Conservation (phyloP, 53 echinoderm and acorn worm genomes). For the Arbacia lixula region DNA sequence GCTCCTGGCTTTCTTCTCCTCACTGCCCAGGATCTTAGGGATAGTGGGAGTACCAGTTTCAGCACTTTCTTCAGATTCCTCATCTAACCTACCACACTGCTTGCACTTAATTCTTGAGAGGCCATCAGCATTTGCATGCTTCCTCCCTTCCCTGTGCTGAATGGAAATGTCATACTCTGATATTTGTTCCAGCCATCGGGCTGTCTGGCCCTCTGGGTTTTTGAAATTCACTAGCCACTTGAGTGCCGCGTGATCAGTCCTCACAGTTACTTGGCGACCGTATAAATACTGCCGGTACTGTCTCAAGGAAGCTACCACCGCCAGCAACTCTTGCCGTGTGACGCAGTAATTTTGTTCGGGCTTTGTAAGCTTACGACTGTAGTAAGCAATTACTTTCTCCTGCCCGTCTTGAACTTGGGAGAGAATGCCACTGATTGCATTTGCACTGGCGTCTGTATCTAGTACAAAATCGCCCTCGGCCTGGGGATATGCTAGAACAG, state of each 20-base stretch:
- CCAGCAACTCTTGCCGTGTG: too few species aligned
- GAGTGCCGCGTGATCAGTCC: conserved; percentile 49
- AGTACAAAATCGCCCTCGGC: conserved; percentile 3
- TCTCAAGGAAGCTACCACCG: too few species aligned
- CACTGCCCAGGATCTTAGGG: background rate
- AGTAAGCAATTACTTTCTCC: conserved; percentile 46
- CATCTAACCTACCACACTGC: conserved; percentile 35
- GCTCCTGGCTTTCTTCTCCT: background rate
- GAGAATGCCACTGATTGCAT: conserved; percentile 40
- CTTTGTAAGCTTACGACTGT: conserved; percentile 1
- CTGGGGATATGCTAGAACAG: conserved; percentile 29
- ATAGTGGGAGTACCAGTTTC: background rate
- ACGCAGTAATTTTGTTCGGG: too few species aligned
- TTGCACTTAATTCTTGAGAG: conserved; percentile 27
- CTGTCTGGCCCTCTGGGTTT: conserved; percentile 42
- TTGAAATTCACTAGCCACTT: conserved; percentile 48
- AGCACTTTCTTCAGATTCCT: background rate
- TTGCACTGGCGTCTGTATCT: conserved; percentile 50
- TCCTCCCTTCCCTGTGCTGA: conserved; percentile 34
- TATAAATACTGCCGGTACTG: conserved; percentile 55
- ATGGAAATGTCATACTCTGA: conserved; percentile 54
- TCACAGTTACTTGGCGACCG: conserved; percentile 31
- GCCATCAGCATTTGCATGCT: conserved; percentile 48
- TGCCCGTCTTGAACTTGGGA: conserved; percentile 47
- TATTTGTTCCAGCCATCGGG: conserved; percentile 47